Evolutionary conservation across 2,797 vertebrate genomes (phyloP).

Genomic region (Petrocephalus schoutedeni): DNA sequence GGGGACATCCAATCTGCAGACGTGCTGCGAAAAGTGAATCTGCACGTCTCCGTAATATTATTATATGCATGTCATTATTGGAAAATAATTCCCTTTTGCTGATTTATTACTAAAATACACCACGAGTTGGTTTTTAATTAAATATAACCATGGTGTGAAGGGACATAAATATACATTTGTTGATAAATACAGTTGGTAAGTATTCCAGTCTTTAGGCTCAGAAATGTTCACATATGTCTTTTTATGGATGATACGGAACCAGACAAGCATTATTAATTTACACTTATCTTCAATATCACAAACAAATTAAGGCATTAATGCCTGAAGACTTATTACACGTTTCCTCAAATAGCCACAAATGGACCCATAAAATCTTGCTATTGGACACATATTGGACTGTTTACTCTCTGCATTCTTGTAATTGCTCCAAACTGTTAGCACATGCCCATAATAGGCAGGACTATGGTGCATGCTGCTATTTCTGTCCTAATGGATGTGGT

Average conservation of each 20-base stretch:
- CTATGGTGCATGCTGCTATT: no score
- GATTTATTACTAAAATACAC: neutral
- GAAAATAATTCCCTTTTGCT: conserved; percentile 8
- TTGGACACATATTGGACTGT: neutral
- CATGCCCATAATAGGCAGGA: neutral
- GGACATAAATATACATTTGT: conserved; percentile 4
- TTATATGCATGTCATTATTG: conserved; percentile 9
- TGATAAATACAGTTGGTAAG: neutral
- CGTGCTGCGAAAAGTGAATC: conserved; percentile 14
- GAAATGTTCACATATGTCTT: neutral
- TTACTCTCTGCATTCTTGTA: neutral
- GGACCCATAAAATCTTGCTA: neutral
- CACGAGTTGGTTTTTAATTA: neutral
- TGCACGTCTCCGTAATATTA: conserved; percentile 2
- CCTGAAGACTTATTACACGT: neutral
- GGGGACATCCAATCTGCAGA: conserved; percentile 14
- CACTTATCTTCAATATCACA: neutral
- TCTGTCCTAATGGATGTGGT: neutral
- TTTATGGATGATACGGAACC: neutral
- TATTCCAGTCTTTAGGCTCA: neutral
- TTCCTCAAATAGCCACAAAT: neutral
- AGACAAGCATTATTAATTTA: neutral
- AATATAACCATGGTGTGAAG: neutral
- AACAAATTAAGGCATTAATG: neutral
- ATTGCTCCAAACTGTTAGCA: neutral